Evolutionary conservation across 2,888 invertebrate species (phyloP), one percentile per base, ranked within the genome.

Genomic region (Polydrusus pterygomalis): DNA sequence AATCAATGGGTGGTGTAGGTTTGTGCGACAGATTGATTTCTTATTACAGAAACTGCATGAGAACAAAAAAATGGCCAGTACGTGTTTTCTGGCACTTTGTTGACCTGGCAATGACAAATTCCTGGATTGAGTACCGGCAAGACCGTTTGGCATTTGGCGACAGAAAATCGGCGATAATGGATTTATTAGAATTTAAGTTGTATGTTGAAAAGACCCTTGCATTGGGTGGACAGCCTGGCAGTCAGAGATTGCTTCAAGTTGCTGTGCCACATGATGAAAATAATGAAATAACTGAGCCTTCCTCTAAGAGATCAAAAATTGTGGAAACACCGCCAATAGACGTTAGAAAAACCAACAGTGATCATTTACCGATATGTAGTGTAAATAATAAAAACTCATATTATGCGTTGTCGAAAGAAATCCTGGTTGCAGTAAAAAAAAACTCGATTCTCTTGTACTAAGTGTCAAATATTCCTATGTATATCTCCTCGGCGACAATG

Each of bases 381-480:
- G n/a, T 45, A 45, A n/a, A n/a, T 6, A n/a, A 45, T n/a, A 45
- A 45, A 45, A n/a, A 45, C 45, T 45, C 45, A 45, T 45, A 25
- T n/a, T 1, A n/a, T 45, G 45, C n/a, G 45, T 45, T 45, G 45
- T 45, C n/a, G 45, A 45, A 45, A 45, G 45, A 45, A 45, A 45
- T 45, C 45, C n/a, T 45, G 45, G 45, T n/a, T n/a, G 45, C 45
- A 45, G n/a, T 45, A 45, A n/a, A n/a, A 45, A 45, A 45, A 45
- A 45, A n/a, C n/a, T n/a, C n/a, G n/a, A n/a, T n/a, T n/a, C n/a
- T n/a, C n/a, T n/a, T n/a, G n/a, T n/a, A n/a, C n/a, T n/a, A n/a
- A n/a, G n/a, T n/a, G n/a, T n/a, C n/a, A n/a, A n/a, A n/a, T n/a
- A n/a, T n/a, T n/a, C n/a, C n/a, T n/a, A n/a, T n/a, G n/a, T n/a